A percentile compares a stretch with the other conserved stretches of the same genome.
These are phyloP conservation scores for Callocephalon fimbriatum DNA, from an alignment of 2,113 vertebrate genomes.

Conservation along the genomic window DNA sequence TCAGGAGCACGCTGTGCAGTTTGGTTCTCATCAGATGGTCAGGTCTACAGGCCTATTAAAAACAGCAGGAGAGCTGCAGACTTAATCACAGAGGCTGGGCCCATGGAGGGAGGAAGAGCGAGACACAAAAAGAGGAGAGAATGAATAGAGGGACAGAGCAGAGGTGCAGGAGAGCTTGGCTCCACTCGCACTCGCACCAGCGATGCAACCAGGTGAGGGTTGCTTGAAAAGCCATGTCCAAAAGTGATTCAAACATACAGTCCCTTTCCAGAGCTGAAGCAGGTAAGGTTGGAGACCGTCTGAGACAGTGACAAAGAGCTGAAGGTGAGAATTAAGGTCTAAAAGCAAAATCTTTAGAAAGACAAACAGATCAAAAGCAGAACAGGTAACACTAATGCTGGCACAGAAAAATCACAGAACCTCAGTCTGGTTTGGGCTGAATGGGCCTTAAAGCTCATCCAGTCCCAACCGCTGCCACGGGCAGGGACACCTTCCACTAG, in stretches of 20 bases:
- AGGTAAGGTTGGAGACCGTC: neutral
- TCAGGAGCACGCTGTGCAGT: constrained; percentile 76
- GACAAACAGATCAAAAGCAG: neutral
- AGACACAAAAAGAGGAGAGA: constrained; percentile 42
- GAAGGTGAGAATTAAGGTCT: neutral
- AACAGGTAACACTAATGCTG: neutral
- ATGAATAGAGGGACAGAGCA: constrained; percentile 11
- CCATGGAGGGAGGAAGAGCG: constrained; percentile 69
- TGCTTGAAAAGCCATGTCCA: neutral
- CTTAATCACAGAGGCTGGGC: constrained; percentile 84
- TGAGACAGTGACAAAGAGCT: rapidly evolving
- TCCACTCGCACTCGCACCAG: neutral
- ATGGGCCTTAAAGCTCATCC: neutral
- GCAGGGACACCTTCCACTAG: neutral
- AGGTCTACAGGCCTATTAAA: constrained; percentile 79
- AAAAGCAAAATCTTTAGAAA: neutral
- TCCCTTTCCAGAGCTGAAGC: neutral
- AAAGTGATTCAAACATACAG: neutral
- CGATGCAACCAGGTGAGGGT: rapidly evolving
- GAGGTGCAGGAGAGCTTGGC: neutral
- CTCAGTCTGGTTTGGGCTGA: neutral
- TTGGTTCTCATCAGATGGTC: constrained; percentile 80
- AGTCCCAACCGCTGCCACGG: neutral
- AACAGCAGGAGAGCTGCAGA: constrained; percentile 81
- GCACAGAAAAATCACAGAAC: neutral